These are phyloP conservation scores for Bergia sp. DNA, from an alignment of 92 coral and sea anemone species.

Conservation along the genomic window DNA sequence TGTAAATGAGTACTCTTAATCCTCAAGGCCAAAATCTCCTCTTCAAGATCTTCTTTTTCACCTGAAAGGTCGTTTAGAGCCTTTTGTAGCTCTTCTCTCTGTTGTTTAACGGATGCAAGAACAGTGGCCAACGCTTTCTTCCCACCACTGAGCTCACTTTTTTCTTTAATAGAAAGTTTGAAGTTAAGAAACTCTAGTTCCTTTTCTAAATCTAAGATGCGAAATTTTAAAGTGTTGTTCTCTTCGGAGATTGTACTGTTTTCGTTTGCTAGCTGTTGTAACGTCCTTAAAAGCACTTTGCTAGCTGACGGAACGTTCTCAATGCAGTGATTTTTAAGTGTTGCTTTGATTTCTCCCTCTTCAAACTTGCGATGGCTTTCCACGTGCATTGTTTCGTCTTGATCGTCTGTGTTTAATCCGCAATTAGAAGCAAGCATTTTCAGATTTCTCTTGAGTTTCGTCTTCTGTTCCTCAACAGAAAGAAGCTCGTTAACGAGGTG, in stretches of 20 bases:
- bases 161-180: constrained; percentile 72
- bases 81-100: constrained; percentile 80
- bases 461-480: constrained; percentile 77
- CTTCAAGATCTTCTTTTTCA: constrained; percentile 79
- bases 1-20: constrained; percentile 62
- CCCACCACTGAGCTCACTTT: constrained; percentile 56
- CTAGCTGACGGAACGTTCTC: constrained; percentile 21
- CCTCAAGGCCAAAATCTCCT: constrained; percentile 53
- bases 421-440: neutral
- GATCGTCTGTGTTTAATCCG: neutral
- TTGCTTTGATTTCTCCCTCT: neutral
- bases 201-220: constrained; percentile 67
- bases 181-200: constrained; percentile 65
- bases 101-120: constrained; percentile 83
- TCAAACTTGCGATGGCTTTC: neutral
- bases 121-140: constrained; percentile 70
- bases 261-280: constrained; percentile 63
- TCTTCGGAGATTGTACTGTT: constrained; percentile 66
- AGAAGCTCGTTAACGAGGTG: constrained; percentile 75
- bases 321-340: neutral
- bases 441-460: constrained; percentile 57
- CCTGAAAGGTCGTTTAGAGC: constrained; percentile 65
- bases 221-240: constrained; percentile 58
- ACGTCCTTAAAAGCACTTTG: constrained; percentile 34
- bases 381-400: constrained; percentile 12